Base-by-base conservation (phyloP, 2,113 vertebrate species). In the Nycticebus coucang region DNA sequence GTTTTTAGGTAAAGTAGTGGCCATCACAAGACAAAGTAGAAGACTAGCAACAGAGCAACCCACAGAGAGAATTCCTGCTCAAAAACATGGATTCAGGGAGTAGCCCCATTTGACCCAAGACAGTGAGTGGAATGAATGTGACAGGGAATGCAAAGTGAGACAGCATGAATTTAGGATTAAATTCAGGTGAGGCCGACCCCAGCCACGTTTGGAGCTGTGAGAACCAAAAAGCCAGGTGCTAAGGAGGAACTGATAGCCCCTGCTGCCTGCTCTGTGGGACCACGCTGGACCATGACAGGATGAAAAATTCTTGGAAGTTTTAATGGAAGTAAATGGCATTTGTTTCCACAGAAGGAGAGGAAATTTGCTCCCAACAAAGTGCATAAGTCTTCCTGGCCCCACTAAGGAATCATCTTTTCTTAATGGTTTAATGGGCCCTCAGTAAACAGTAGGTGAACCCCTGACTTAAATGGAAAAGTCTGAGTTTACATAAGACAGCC, bases 341-440 rank as follows among this genome's bases (percentile, higher is more conserved):
- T 53, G 59, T 62, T 96, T 94, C 64, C 64, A 66, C 4, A 35
- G 72, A 85, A 82, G 35, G 59, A 91, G 92, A 92, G 83, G 57
- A 93, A 96, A 87, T 93, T 82, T 14, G 0, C 55, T 78, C 75
- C 79, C 85, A 92, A 71, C 72, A 74, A 96, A 97, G 90, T 94
- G n/a, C 72, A 60, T 22, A 78, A 37, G 86, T 35, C 45, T 62
- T 66, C 79, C 75, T 55, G 53, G 68, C 22, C 72, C 72, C 50
- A 24, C 28, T 17, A 87, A 84, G 78, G 74, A 72, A 55, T 15
- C 50, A 1, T 78, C 68, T 95, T 72, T 79, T 55, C 93, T 92
- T 97, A 97, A 97, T 97, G 93, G 83, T 89, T 91, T 95, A 96
- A 96, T 96, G 95, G 94, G 82, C 57, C 55, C 59, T 53, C 86